Evolutionary conservation across 2,888 invertebrate species (phyloP), one percentile per base, ranked within the genome.

Genomic region (Dysmachus trigonus): DNA sequence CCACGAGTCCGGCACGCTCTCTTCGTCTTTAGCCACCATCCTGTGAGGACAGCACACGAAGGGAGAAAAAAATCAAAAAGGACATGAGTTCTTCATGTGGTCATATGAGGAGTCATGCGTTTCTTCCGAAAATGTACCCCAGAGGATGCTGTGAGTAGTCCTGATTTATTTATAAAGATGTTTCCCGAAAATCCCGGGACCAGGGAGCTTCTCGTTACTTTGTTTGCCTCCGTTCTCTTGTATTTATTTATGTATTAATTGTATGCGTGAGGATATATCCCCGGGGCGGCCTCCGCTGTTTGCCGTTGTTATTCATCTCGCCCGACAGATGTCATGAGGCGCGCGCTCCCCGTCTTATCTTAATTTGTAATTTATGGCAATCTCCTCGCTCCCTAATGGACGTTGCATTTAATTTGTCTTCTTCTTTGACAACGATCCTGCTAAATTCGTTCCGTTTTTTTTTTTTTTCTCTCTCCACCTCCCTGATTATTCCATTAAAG

Each of bases 1-100:
- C 18, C 62, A 5, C 7, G 62, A 62, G 62, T 27, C 62, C 7
- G 22, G 27, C 62, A 62, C 13, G 62, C 62, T 62, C 62, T 22
- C n/a, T n/a, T n/a, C 62, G 62, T 62, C 62, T 27, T 62, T 62
- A 62, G 62, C 22, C 62, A 62, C 62, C 10, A 62, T 22, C 62
- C 62, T 62, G 62, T 62, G 62, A 62, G 27, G 62, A 62, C 27
- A 62, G 27, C 27, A 62, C 62, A 62, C 62, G 62, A 62, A 41
- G 38, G 62, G 53, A n/a, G n/a, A 18, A 35, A 82, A 71, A 82
- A 53, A 85, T 85, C 87, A 86, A 79, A 51, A 86, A 76, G 86
- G 86, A 88, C 86, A 88, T 87, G 87, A 87, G 87, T 87, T 82
- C 87, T 85, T 83, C 81, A 87, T 86, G 86, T 83, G 86, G 86